Conservation (phyloP, 2,113 vertebrate species). For the Octodon degus region DNA sequence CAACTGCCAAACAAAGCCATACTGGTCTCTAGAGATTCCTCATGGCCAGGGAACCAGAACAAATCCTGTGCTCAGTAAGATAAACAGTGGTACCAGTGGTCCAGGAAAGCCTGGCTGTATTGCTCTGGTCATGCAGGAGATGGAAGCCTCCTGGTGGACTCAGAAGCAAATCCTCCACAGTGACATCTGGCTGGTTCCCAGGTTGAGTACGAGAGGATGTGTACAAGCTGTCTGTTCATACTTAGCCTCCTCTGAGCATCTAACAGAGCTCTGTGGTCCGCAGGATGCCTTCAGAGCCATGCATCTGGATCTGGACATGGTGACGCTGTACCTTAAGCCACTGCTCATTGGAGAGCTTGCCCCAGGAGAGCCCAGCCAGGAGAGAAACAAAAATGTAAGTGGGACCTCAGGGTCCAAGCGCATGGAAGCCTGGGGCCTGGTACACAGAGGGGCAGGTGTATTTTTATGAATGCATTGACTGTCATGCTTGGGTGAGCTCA, state of each 20-base stretch:
- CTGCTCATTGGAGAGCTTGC: slow-evolving; percentile 94
- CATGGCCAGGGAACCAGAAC: not conserved
- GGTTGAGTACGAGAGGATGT: not conserved
- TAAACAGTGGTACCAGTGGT: not conserved
- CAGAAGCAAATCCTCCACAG: not conserved
- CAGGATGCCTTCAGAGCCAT: slow-evolving; percentile 95
- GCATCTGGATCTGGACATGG: slow-evolving; percentile 89
- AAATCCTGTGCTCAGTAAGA: not conserved
- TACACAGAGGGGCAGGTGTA: not conserved
- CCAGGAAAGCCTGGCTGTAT: not conserved
- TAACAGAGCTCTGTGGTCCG: slow-evolving; percentile 1
- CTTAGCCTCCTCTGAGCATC: not conserved
- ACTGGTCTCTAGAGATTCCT: not conserved
- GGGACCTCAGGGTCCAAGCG: not conserved
- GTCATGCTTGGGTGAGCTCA: no score
- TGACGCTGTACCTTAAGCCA: slow-evolving; percentile 92
- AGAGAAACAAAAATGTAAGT: slow-evolving; percentile 93
- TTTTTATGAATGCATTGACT: not conserved
- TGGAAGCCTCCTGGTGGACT: not conserved
- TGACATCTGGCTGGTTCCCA: not conserved
- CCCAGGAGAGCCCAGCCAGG: slow-evolving; percentile 91
- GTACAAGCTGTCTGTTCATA: not conserved
- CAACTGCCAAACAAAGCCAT: not conserved
- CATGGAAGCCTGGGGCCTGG: not conserved
- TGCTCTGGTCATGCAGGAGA: not conserved